Evolutionary conservation across 2,888 invertebrate genomes (phyloP).

Genomic region (Mimumesa dahlbomi): DNA sequence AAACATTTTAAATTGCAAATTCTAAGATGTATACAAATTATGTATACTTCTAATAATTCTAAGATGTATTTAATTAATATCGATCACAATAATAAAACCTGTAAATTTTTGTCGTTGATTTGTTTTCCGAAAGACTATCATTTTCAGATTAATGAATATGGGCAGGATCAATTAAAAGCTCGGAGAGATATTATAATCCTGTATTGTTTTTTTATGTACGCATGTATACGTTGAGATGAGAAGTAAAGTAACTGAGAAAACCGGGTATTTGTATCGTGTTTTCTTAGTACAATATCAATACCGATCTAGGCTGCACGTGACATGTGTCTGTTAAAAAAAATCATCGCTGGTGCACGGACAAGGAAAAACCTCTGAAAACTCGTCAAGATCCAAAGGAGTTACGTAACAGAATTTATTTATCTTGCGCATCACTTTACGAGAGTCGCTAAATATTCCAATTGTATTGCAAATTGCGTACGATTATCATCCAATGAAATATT

Average conservation of each 20-base stretch:
- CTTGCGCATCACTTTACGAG: too few relatives aligned
- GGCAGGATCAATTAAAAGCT: not conserved
- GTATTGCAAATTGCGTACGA: too few relatives aligned
- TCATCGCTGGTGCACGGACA: slow-evolving; percentile 14
- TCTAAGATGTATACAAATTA: too few relatives aligned
- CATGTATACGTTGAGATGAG: not conserved
- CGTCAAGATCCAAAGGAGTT: not conserved
- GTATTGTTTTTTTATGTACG: not conserved
- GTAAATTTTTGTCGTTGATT: not conserved
- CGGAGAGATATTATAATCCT: not conserved
- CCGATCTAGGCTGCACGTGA: slow-evolving; percentile 10
- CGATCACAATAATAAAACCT: too few relatives aligned
- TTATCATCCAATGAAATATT: too few relatives aligned
- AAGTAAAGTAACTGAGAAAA: too few relatives aligned
- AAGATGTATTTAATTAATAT: too few relatives aligned
- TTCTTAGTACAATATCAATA: slow-evolving; percentile 1
- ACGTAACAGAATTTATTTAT: too few relatives aligned
- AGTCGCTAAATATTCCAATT: too few relatives aligned
- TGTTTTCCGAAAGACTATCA: not conserved
- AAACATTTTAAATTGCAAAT: not conserved
- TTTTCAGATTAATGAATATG: not conserved
- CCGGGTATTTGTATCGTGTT: too few relatives aligned
- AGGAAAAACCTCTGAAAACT: not conserved
- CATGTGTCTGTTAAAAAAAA: slow-evolving; percentile 11
- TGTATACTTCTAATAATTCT: too few relatives aligned